Evolutionary conservation across 2,113 vertebrate genomes (phyloP).

Genomic region (Ictalurus punctatus): DNA sequence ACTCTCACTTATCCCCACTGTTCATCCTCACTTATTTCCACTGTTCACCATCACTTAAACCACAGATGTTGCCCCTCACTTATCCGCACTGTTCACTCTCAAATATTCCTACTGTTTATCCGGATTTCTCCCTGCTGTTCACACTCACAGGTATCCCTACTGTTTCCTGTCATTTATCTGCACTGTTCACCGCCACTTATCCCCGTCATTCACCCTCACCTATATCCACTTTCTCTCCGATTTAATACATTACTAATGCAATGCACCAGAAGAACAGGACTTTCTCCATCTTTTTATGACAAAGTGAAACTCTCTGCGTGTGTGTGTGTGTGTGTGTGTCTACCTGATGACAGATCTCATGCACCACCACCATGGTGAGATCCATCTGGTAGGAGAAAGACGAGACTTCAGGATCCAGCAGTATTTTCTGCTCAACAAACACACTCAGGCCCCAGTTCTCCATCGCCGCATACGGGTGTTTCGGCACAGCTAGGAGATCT

Average conservation of each 20-base stretch:
- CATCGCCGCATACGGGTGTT: constrained; percentile 89
- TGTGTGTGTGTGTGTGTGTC: not conserved
- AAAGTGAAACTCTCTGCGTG: not conserved
- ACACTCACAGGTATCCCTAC: not conserved
- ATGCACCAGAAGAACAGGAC: not conserved
- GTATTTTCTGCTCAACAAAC: constrained; percentile 88
- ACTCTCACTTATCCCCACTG: not conserved
- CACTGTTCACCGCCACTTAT: not conserved
- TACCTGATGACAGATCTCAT: constrained; percentile 63
- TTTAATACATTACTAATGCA: not conserved
- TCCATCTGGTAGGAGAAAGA: constrained; percentile 88
- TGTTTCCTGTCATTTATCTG: not conserved
- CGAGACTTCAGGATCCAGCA: constrained; percentile 85
- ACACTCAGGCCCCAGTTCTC: constrained; percentile 90
- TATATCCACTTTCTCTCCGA: not conserved
- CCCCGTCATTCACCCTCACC: not conserved
- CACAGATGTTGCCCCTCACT: not conserved
- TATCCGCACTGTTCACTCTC: not conserved
- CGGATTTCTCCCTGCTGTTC: not conserved
- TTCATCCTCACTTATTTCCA: not conserved
- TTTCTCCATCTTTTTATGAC: too few relatives aligned
- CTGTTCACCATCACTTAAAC: not conserved
- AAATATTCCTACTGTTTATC: not conserved
- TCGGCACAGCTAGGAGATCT: constrained; percentile 90
- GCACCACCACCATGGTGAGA: constrained; percentile 79